phyloP scores from a whole-genome alignment of 2,888 invertebrate genomes.

The Steinernema carpocapsae region DNA sequence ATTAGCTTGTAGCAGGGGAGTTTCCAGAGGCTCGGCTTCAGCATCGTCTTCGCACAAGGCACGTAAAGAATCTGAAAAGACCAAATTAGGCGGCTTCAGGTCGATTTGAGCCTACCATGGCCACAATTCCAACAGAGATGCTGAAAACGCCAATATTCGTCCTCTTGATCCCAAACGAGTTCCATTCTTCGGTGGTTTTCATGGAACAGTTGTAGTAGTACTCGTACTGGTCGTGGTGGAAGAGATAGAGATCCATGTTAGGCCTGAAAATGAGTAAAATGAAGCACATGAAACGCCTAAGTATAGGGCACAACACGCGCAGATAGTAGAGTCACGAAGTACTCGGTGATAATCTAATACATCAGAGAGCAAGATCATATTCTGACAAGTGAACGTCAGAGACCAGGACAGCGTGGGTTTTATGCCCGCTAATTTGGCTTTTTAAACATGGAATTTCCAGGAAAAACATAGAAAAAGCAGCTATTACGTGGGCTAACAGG shows the following conservation, averaged over 20 bases:
- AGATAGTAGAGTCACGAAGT: no score
- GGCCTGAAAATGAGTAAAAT: no score
- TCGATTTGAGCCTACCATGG: not conserved
- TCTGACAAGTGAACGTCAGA: no score
- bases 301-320: no score
- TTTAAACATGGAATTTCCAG: no score
- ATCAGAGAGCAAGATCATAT: no score
- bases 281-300: no score
- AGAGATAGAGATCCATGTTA: conserved; percentile 23
- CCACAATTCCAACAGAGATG: not conserved
- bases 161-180: not conserved
- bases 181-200: conserved; percentile 32
- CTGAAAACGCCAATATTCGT: not conserved
- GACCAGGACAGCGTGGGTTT: no score
- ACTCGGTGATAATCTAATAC: no score
- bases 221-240: conserved; percentile 18
- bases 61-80: conserved; percentile 37
- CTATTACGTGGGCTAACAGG: no score
- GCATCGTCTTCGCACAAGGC: conserved; percentile 41
- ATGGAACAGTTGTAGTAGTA: conserved; percentile 33
- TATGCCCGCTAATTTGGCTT: no score
- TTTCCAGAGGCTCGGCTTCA: conserved; percentile 38
- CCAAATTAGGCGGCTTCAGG: not conserved
- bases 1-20: conserved; percentile 48
- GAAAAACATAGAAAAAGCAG: no score